These are phyloP conservation scores for Lichenostomus cassidix DNA, from an alignment of 2,113 vertebrate genomes.

Conservation along the genomic window DNA sequence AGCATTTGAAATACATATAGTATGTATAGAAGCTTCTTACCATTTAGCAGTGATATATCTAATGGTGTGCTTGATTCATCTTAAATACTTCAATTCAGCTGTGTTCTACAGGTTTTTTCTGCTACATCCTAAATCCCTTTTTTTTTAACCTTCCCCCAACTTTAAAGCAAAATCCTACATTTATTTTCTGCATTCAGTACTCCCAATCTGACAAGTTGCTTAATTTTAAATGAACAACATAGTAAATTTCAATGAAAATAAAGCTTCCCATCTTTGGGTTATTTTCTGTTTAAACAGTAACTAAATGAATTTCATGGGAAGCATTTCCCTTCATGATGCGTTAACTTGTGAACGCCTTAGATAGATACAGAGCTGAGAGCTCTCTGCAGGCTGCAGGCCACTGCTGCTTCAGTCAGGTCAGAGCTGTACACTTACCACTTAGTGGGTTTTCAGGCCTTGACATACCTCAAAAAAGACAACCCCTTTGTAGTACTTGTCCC, in stretches of 20 bases:
- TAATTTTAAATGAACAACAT: background rate
- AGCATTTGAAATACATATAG: background rate
- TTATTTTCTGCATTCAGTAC: background rate
- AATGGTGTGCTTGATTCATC: background rate
- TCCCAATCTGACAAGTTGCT: background rate
- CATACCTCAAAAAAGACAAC: slow-evolving; percentile 22
- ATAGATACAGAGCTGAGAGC: background rate
- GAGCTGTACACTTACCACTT: background rate
- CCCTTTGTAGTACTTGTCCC: slow-evolving; percentile 58
- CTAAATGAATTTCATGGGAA: background rate
- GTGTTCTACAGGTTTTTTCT: background rate
- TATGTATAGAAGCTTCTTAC: background rate
- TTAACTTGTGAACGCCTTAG: background rate
- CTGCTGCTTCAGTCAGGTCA: slow-evolving; percentile 14
- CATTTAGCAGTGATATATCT: background rate
- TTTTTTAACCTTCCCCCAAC: background rate
- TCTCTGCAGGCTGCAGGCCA: background rate
- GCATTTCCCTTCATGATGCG: background rate
- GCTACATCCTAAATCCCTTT: background rate
- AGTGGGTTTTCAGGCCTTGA: slow-evolving; percentile 10
- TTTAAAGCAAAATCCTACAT: background rate
- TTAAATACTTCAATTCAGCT: background rate
- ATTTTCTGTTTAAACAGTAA: background rate
- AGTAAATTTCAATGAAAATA: background rate
- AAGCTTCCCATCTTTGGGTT: background rate